Percentiles rank a stretch among this genome's conserved stretches.
Evolutionary conservation across 2,113 vertebrate genomes (phyloP).

Genomic region (Cranoglanis bouderius): DNA sequence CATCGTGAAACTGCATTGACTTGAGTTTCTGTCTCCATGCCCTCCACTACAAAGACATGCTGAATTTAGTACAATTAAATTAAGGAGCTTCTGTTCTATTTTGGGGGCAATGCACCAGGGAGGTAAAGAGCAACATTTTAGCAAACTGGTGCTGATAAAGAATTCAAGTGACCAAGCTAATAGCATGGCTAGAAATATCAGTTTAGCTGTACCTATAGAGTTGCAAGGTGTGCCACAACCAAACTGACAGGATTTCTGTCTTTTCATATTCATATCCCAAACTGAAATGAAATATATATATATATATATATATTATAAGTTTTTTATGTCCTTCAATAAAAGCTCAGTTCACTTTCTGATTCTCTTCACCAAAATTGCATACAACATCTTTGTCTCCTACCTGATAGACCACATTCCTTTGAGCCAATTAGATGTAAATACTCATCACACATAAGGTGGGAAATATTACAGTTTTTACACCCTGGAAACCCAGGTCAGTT

Average conservation of each 20-base stretch:
- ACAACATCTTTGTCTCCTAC: background rate
- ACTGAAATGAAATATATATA: too few species aligned
- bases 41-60: background rate
- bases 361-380: background rate
- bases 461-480: background rate
- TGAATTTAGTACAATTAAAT: too few species aligned
- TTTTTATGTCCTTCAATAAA: background rate
- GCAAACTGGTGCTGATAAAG: background rate
- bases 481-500: too few species aligned
- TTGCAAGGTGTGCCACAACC: background rate
- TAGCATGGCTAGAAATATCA: background rate
- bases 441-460: background rate
- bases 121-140: background rate
- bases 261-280: background rate
- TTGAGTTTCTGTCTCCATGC: background rate
- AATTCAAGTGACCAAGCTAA: background rate
- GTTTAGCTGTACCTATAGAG: background rate
- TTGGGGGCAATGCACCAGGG: background rate
- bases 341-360: background rate
- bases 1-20: background rate
- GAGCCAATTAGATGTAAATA: background rate
- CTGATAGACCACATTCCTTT: background rate
- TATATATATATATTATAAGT: too few species aligned
- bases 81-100: background rate
- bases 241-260: background rate